phyloP scores from a whole-genome alignment of 2,797 vertebrate genomes.

The Melopsittacus undulatus region DNA sequence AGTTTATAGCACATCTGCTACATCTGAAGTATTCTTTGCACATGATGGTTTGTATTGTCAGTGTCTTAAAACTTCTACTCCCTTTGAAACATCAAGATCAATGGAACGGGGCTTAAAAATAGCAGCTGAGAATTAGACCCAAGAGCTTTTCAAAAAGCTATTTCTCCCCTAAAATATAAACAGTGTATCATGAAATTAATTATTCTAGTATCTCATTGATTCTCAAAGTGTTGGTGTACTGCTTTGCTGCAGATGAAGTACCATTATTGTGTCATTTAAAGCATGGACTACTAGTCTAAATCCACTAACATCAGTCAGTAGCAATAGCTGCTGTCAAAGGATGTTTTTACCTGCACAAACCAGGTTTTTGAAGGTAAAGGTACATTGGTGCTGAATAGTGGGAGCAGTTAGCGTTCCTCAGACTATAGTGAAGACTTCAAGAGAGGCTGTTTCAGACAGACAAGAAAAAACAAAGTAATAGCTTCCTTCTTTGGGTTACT shows the following conservation, averaged over 20 bases:
- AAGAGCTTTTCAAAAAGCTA: neutral
- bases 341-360: neutral
- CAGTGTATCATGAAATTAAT: neutral
- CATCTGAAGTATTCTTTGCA: neutral
- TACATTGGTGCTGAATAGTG: neutral
- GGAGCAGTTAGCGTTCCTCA: neutral
- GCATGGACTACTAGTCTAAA: neutral
- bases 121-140: neutral
- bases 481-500: neutral
- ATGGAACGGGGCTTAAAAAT: neutral
- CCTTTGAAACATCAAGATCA: neutral
- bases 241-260: neutral
- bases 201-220: neutral
- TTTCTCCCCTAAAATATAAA: neutral
- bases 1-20: neutral
- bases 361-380: neutral
- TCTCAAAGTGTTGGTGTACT: neutral
- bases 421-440: neutral
- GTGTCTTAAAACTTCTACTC: neutral
- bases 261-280: neutral
- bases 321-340: neutral
- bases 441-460: neutral
- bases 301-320: neutral
- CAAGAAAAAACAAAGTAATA: neutral
- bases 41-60: neutral